phyloP scores from a whole-genome alignment of 2,797 vertebrate genomes.

The Muraenolepis orangiensis region DNA sequence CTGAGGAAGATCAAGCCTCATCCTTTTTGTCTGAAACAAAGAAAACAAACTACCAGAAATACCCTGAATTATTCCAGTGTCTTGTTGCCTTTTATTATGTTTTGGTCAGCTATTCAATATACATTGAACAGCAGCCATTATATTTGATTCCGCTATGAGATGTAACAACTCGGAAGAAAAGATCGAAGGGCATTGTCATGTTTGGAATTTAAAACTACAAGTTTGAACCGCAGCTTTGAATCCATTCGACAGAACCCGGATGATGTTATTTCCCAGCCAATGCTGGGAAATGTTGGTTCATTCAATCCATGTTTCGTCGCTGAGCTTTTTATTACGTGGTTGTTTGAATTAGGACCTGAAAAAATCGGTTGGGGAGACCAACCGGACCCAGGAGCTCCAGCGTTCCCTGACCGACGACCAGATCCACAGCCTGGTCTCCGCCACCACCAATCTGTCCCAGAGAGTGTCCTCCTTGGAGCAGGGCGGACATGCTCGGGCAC shows the following conservation, averaged over 20 bases:
- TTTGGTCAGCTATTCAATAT: background rate
- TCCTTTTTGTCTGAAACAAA: background rate
- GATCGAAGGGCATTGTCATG: background rate
- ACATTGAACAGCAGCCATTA: background rate
- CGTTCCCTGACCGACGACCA: conserved; percentile 60
- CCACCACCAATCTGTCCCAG: conserved; percentile 63
- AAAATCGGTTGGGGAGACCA: conserved; percentile 60
- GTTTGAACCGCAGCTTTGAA: background rate
- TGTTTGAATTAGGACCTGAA: conserved; percentile 59
- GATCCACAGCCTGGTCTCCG: conserved; percentile 61
- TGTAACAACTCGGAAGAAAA: background rate
- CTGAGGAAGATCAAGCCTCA: conserved; percentile 9
- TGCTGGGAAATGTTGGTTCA: background rate
- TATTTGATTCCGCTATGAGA: background rate
- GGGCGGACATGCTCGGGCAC: conserved; percentile 21
- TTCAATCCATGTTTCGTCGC: background rate
- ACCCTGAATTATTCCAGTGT: background rate
- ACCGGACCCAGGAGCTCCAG: conserved; percentile 64
- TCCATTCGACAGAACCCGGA: background rate
- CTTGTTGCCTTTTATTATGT: background rate
- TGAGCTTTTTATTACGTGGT: background rate
- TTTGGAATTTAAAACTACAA: background rate
- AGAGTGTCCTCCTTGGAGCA: conserved; percentile 67
- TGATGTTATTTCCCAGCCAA: background rate
- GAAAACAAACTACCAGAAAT: background rate